Base-by-base conservation (phyloP, 2,113 vertebrate genomes). In the Myocastor coypus region DNA sequence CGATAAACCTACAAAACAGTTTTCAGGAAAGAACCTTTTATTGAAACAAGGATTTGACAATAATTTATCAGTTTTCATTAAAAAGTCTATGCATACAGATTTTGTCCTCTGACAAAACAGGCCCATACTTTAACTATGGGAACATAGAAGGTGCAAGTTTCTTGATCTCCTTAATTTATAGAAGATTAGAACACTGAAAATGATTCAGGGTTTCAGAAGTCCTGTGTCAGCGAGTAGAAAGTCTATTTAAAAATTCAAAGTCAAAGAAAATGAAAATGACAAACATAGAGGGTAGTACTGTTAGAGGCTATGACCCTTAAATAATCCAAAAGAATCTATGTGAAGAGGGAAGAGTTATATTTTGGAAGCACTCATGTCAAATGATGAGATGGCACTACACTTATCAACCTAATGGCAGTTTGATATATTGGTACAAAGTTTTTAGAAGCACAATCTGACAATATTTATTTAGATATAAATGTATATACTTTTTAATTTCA, bases 21-120 rank as follows among this genome's bases (percentile, higher is more conserved):
- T 55, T 84, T 84, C 55, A 88, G 11, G 26, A 87, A 61, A 91
- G 30, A 91, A 37, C 20, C 42, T 87, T 87, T 77, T 30, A 68
- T 40, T 87, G 92, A 0, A 89, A 75, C n/a, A 96, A 89, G n/a
- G 81, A 92, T 86, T 77, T 71, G 59, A 84, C 14, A 50, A 77
- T 3, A 26, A 92, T 26, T 82, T 14, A 77, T 63, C 66, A 89
- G 30, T 88, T 96, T 91, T 94, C 46, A 88, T 73, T 66, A 84
- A 24, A 89, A 85, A 89, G 46, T 94, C 19, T 94, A 89, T 82
- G 52, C 20, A 82, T 55, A 46, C 7, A 3, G 64, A 92, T 90
- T 82, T 83, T 34, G 37, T 66, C 69, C 26, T 78, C 30, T 71
- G 42, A 61, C 61, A 89, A 87, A 69, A 95, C 0, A 89, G 66